Base-by-base conservation (phyloP, 1,140 invertebrate genomes). In the Luehdorfia chinensis region DNA sequence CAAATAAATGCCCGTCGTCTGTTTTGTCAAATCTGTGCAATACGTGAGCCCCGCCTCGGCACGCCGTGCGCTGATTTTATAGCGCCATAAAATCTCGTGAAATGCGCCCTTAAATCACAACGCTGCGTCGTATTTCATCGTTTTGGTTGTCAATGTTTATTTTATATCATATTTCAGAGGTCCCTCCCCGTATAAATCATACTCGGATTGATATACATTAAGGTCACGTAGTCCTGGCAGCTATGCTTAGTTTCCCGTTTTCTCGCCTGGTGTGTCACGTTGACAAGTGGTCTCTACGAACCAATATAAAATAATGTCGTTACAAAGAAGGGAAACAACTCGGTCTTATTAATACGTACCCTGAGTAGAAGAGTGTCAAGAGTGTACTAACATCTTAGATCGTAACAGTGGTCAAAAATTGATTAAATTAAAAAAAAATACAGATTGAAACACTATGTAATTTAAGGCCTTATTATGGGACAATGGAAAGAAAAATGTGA, bases 131-230 rank as follows among this genome's bases (percentile, higher is more conserved):
- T 86, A 86, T 83, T 86, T 84, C 83, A 86, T 84, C 77, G 83
- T 86, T 86, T 72, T 66, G 78, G 68, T 80, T 86, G 79, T 86
- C 79, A 84, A 84, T 86, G 78, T 86, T 86, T 86, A 84, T 86
- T 86, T 86, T 86, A 86, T 86, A 79, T 86, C 79, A 86, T 84
- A 86, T 86, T 86, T 86, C 84, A 84, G 79, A 84, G 66, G 84
- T 78, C 64, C 39, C 76, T 66, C 65, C 70, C 63, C 58, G 66
- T 75, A 79, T 84, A 84, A 86, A 86, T 86, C 83, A 77, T 56
- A 55, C 39, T 59, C 50, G 65, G 70, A 86, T 84, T 84, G 81
- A 85, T 85, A 85, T 77, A 81, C 78, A 78, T 80, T 75, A 77
- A 75, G 71, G 76, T 84, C 81, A 86, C 79, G 79, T 84, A 75